These are phyloP conservation scores for Kryptolebias ocellatus DNA, from an alignment of 2,797 vertebrate genomes.

Conservation along the genomic window DNA sequence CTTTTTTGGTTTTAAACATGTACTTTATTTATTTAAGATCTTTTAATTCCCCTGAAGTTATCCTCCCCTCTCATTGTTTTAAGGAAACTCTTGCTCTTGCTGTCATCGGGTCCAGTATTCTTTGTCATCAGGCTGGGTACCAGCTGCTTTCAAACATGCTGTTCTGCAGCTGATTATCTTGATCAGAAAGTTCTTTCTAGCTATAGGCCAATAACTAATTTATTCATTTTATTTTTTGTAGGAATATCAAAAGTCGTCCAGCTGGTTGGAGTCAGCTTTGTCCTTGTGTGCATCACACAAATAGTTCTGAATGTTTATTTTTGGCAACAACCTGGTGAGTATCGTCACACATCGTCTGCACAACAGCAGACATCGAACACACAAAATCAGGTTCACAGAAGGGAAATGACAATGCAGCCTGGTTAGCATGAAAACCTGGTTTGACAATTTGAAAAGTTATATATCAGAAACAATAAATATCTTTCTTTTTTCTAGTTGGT, in stretches of 20 bases:
- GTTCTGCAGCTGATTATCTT: no score
- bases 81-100: no score
- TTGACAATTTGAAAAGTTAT: not conserved
- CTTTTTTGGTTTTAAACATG: no score
- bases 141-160: no score
- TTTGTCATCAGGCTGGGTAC: no score
- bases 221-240: not conserved
- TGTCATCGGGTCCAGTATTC: no score
- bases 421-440: not conserved
- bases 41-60: no score
- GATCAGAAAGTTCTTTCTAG: no score
- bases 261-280: slow-evolving; percentile 34
- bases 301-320: slow-evolving; percentile 2
- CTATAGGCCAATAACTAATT: no score
- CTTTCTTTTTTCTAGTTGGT: slow-evolving; percentile 4
- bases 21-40: no score
- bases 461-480: not conserved
- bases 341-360: not conserved
- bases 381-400: not conserved
- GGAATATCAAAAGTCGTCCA: not conserved
- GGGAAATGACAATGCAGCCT: not conserved
- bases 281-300: slow-evolving; percentile 34
- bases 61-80: no score
- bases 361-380: no score
- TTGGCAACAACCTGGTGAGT: slow-evolving; percentile 6